Evolutionary conservation across 2,888 invertebrate species (phyloP), one percentile per base, ranked within the genome.

Genomic region (Ichneumoninae sp.): DNA sequence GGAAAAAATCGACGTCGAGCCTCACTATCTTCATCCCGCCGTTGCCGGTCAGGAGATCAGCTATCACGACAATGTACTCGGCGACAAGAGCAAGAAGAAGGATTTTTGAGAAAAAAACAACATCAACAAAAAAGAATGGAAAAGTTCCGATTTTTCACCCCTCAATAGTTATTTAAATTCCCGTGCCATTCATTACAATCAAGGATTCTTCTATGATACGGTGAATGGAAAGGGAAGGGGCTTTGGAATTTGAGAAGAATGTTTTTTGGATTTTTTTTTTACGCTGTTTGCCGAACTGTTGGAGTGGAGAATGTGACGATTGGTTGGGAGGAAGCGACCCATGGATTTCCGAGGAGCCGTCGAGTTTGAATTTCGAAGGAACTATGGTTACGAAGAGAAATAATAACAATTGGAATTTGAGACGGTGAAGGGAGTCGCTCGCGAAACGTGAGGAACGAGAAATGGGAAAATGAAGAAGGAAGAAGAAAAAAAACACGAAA

Each of bases 1-100:
- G 87, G 94, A 95, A 80, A 95, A 95, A 88, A 93, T 96, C n/a
- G 95, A 95, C 88, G 94, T 96, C 16, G 95, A 95, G 81, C 94
- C 95, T 0, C 95, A 95, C 86, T 94, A 95, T 81, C 91, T 96
- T 62, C 95, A 95, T 85, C 95, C 95, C 1, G 96, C 95, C 60
- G 94, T 95, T 62, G 95, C 95, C 79, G 96, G 96, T 0, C 94
- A 95, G 60, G 94, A 95, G 70, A 94, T 96, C 83, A 94, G 95
- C 87, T 96, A 96, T 88, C 91, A 93, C 80, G 93, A 93, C 84
- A 93, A 93, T 80, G 90, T 90, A 13, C 88, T 93, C 2, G 90
- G 90, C 8, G 90, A 91, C 83, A 93, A 93, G 80, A 91, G 90
- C 82, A 92, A 92, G 88, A 93, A 93, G 83, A 93, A 93, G 86